Base-by-base conservation (phyloP, 1,140 invertebrate genomes). In the Lerema accius region DNA sequence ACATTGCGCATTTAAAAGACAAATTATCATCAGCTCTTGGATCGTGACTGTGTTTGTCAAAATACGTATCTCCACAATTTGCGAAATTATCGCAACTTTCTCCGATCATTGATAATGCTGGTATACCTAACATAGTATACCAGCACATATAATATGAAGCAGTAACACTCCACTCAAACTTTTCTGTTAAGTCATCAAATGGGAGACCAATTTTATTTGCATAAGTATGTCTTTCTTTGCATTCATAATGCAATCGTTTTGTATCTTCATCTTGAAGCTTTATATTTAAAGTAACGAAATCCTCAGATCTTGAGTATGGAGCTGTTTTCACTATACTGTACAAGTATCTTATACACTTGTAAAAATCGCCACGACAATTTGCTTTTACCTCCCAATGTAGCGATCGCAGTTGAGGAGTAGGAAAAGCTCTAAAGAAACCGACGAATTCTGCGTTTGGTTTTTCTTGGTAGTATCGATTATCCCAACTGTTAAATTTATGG, bases 141-240 rank as follows among this genome's bases (percentile, higher is more conserved):
- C 92, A 93, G 68, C 94, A 95, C 93, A 95, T 93, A 76, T 92
- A 95, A 80, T 94, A 95, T 68, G 92, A 92, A 0, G 93, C 93
- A 1, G 93, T 92, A 0, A 90, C 92, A 17, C 92, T 80, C 94
- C 94, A 94, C 70, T 92, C 91, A 66, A 93, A 94, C 62, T 92
- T 84, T 64, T 93, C 92, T 50, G 91, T 72, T 28, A 90, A 84
- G 63, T 92, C 92, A 65, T 92, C 84, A 81, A 94, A 94, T 0
- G 93, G 93, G 49, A 82, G 62, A 13, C 85, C 85, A 13, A 76
- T 74, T 26, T 76, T 79, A 53, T 90, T 80, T 68, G 93, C 92
- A 16, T 84, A 78, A 13, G 71, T 72, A 42, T 84, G 73, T 13
- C 86, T 75, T 39, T 78, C 74, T 50, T 78, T 76, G 70, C 94